Conservation (phyloP, 2,797 vertebrate species). For the Meda fulgida region DNA sequence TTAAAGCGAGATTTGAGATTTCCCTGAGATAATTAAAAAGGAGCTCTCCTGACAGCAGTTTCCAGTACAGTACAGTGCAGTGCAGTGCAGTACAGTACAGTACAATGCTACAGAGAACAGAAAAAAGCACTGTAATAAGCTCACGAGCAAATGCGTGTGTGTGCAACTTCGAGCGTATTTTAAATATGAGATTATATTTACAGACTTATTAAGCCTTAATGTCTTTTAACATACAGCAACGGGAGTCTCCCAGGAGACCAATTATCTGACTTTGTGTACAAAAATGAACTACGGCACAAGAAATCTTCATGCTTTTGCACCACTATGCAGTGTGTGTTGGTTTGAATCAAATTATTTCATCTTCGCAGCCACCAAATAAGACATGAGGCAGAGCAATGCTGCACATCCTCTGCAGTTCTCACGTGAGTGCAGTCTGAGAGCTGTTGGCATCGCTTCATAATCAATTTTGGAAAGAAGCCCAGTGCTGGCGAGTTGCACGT, state of each 20-base stretch:
- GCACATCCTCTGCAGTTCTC: slow-evolving; percentile 45
- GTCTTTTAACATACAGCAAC: slow-evolving; percentile 42
- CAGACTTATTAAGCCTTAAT: slow-evolving; percentile 51
- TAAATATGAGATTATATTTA: slow-evolving; percentile 30
- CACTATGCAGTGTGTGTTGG: slow-evolving; percentile 28
- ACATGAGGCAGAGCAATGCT: slow-evolving; percentile 24
- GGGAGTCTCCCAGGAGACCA: slow-evolving; percentile 58
- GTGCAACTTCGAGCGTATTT: not conserved
- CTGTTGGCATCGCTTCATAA: slow-evolving; percentile 34
- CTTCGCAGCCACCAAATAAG: not conserved
- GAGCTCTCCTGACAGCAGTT: slow-evolving; percentile 51
- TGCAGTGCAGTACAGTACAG: slow-evolving; percentile 5
- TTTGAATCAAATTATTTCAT: slow-evolving; percentile 33
- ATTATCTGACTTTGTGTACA: slow-evolving; percentile 53
- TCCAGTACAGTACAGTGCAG: slow-evolving; percentile 22
- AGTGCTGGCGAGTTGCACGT: slow-evolving; percentile 16
- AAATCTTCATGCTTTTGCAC: slow-evolving; percentile 36
- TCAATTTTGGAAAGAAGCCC: slow-evolving; percentile 46
- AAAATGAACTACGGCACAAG: slow-evolving; percentile 41
- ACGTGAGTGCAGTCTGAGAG: slow-evolving; percentile 48
- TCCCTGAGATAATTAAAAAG: slow-evolving; percentile 61
- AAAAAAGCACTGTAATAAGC: not conserved
- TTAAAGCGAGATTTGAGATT: slow-evolving; percentile 59
- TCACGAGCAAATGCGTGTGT: not conserved
- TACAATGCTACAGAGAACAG: not conserved